Percentiles rank a stretch among this genome's conserved stretches.
These are phyloP conservation scores for Apamea crenata DNA, from an alignment of 2,888 invertebrate genomes.

Conservation along the genomic window DNA sequence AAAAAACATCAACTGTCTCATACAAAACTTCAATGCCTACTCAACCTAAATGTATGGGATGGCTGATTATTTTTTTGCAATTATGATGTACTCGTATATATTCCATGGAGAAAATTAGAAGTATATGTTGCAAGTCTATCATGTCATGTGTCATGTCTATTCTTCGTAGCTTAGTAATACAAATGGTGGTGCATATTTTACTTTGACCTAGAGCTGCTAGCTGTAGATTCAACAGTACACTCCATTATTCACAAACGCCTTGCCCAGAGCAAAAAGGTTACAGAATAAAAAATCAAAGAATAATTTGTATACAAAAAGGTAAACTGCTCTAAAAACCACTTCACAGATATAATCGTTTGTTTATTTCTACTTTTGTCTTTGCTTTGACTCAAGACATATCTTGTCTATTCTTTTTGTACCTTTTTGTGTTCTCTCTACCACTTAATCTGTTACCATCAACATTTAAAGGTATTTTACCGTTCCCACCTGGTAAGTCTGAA, in stretches of 20 bases:
- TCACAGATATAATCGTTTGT: slow-evolving; percentile 1
- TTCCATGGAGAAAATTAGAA: not conserved
- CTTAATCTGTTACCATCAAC: slow-evolving; percentile 13
- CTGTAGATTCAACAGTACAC: not conserved
- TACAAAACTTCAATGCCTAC: not conserved
- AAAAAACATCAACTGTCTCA: not conserved
- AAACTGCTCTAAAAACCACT: slow-evolving; percentile 14
- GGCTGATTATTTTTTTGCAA: not conserved
- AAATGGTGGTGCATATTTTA: not conserved
- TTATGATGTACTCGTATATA: not conserved
- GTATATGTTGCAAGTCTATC: not conserved
- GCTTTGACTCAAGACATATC: slow-evolving; percentile 25
- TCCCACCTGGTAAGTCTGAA: slow-evolving; percentile 45
- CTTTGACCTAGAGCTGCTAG: not conserved
- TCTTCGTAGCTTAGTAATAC: not conserved
- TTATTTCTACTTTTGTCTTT: slow-evolving; percentile 28
- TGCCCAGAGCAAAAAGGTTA: not conserved
- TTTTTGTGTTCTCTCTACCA: slow-evolving; percentile 7
- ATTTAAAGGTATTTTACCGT: slow-evolving; percentile 26
- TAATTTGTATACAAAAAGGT: not conserved
- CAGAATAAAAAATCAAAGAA: slow-evolving; percentile 25
- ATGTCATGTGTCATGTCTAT: too few relatives aligned
- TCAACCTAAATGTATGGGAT: not conserved
- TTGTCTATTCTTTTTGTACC: not conserved
- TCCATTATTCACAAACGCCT: not conserved